These are phyloP conservation scores for Sebastes elongatus DNA, from an alignment of 2,797 vertebrate species.

Conservation along the genomic window DNA sequence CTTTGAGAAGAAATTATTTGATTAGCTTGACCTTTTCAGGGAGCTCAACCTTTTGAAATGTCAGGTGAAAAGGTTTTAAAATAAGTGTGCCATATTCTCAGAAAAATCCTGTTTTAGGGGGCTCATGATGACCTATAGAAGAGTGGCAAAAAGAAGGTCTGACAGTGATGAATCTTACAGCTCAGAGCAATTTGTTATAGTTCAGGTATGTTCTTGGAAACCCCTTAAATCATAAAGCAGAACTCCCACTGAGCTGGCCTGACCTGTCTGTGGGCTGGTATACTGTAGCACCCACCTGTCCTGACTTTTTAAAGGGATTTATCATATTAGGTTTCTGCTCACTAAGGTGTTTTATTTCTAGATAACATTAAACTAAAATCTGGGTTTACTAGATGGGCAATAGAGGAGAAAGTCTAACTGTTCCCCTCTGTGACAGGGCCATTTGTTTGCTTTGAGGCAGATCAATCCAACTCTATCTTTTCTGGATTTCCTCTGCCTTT, in stretches of 20 bases:
- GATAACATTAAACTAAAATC: conserved; percentile 32
- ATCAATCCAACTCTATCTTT: conserved; percentile 72
- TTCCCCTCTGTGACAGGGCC: conserved; percentile 58
- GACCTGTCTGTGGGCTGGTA: conserved; percentile 25
- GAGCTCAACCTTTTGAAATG: conserved; percentile 84
- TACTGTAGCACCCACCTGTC: conserved; percentile 15
- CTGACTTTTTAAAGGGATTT: neutral
- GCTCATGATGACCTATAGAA: conserved; percentile 70
- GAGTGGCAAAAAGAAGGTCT: conserved; percentile 47
- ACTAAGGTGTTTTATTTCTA: conserved; percentile 20
- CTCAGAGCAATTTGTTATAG: conserved; percentile 64
- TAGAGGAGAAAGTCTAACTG: conserved; percentile 45
- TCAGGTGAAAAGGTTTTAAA: conserved; percentile 74
- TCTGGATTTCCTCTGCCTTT: conserved; percentile 65
- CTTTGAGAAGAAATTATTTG: conserved; percentile 72
- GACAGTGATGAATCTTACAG: conserved; percentile 74
- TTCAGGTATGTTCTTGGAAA: conserved; percentile 54
- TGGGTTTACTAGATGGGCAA: conserved; percentile 35
- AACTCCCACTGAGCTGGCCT: conserved; percentile 25
- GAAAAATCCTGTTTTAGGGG: conserved; percentile 64
- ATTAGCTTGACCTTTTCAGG: conserved; percentile 79
- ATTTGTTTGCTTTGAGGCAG: conserved; percentile 63
- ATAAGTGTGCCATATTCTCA: conserved; percentile 70
- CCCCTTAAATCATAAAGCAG: conserved; percentile 36
- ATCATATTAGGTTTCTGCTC: conserved; percentile 10